A percentile compares a stretch with the other conserved stretches of the same genome.
These are phyloP conservation scores for Rhagologus leucostigma DNA, from an alignment of 2,113 vertebrate species.

Conservation along the genomic window DNA sequence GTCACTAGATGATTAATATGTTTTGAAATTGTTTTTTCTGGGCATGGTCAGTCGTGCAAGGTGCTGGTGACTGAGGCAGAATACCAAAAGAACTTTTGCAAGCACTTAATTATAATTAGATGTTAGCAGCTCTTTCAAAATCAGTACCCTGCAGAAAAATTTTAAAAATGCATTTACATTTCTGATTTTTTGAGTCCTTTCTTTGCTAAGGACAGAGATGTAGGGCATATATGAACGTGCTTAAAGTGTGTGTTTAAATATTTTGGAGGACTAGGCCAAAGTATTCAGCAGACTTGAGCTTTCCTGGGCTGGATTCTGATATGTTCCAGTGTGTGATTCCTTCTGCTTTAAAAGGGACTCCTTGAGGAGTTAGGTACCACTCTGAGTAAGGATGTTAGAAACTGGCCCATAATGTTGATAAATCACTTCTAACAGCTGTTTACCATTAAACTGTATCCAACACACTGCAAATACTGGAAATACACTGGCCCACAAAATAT, in stretches of 20 bases:
- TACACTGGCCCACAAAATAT: constrained; percentile 46
- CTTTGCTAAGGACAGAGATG: neutral
- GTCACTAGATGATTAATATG: neutral
- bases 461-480: constrained; percentile 47
- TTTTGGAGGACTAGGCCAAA: neutral
- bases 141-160: neutral
- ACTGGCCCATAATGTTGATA: constrained; percentile 7
- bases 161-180: neutral
- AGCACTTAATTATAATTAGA: neutral
- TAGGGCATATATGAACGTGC: neutral
- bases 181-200: neutral
- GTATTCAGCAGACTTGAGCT: neutral
- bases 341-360: neutral
- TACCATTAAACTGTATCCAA: constrained; percentile 50
- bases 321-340: neutral
- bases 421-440: constrained; percentile 49
- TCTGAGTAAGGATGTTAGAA: neutral
- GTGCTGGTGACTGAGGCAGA: neutral
- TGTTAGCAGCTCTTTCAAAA: neutral
- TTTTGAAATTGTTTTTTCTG: neutral
- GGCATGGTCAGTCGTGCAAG: neutral
- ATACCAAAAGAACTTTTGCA: neutral
- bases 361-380: neutral
- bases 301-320: neutral
- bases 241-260: neutral